Conservation (phyloP, 2,113 vertebrate species). For the Choloepus hoffmanni region DNA sequence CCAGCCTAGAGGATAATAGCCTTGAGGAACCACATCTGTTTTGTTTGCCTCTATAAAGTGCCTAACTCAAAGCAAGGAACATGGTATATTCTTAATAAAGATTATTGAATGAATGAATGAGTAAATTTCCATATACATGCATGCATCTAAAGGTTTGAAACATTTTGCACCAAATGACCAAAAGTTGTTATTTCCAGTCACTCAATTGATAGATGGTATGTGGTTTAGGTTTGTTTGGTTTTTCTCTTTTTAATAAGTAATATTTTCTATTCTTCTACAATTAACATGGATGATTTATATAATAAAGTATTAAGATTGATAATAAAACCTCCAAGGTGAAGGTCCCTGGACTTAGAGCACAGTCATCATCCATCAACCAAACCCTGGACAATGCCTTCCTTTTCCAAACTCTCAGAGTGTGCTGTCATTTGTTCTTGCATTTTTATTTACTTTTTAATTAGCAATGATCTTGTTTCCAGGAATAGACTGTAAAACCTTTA, state of each 20-base stretch:
- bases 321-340: conserved; percentile 1
- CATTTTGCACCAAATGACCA: not conserved
- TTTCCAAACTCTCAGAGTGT: not conserved
- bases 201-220: not conserved
- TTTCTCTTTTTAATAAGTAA: not conserved
- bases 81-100: not conserved
- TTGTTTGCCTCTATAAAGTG: not conserved
- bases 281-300: not conserved
- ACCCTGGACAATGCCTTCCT: not conserved
- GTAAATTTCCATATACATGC: not conserved
- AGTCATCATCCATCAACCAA: not conserved
- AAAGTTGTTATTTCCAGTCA: not conserved
- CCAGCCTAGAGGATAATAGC: not conserved
- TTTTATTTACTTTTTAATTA: not conserved
- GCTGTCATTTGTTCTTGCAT: not conserved
- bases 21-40: not conserved
- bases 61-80: not conserved
- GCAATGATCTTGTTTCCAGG: not conserved
- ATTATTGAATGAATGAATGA: not conserved
- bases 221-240: not conserved
- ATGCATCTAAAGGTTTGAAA: not conserved
- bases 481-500: not conserved
- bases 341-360: not conserved
- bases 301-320: not conserved
- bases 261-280: not conserved